These are phyloP conservation scores for Dendroctonus ponderosae DNA, from an alignment of 1,140 invertebrate genomes.

Conservation along the genomic window DNA sequence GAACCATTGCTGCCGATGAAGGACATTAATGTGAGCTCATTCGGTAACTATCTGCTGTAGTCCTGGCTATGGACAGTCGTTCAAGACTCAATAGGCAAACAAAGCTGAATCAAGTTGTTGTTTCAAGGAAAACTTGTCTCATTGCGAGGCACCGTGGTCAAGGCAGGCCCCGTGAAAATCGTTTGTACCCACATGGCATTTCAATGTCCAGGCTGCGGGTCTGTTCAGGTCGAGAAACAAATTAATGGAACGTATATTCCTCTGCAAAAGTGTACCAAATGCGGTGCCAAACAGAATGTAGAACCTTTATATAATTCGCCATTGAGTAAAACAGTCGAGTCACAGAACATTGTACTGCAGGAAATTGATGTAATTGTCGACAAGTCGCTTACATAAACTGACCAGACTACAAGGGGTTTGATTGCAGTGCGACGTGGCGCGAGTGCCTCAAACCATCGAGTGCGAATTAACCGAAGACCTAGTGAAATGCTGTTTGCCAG, in stretches of 20 bases:
- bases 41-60: constrained; percentile 59
- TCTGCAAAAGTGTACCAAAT: constrained; percentile 60
- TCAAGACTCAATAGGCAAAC: too few relatives aligned
- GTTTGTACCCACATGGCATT: constrained; percentile 79
- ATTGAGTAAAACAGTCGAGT: constrained; percentile 72
- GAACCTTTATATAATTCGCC: constrained; percentile 64
- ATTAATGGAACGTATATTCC: constrained; percentile 61
- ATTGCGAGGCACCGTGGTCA: constrained; percentile 82
- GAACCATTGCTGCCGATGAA: constrained; percentile 66
- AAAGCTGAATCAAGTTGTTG: constrained; percentile 33
- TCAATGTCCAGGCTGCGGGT: constrained; percentile 68
- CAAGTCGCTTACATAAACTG: constrained; percentile 56
- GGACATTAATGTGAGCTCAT: constrained; percentile 75
- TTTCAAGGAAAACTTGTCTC: constrained; percentile 74
- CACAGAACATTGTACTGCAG: constrained; percentile 79
- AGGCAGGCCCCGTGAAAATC: constrained; percentile 74
- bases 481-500: constrained; percentile 82
- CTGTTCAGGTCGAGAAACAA: constrained; percentile 61
- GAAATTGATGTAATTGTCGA: constrained; percentile 51
- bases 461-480: constrained; percentile 84
- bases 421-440: constrained; percentile 62
- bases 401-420: constrained; percentile 46
- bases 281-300: constrained; percentile 65
- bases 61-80: too few relatives aligned
- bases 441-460: constrained; percentile 83